Evolutionary conservation across 2,797 vertebrate species (phyloP).

Genomic region (Falco cherrug): DNA sequence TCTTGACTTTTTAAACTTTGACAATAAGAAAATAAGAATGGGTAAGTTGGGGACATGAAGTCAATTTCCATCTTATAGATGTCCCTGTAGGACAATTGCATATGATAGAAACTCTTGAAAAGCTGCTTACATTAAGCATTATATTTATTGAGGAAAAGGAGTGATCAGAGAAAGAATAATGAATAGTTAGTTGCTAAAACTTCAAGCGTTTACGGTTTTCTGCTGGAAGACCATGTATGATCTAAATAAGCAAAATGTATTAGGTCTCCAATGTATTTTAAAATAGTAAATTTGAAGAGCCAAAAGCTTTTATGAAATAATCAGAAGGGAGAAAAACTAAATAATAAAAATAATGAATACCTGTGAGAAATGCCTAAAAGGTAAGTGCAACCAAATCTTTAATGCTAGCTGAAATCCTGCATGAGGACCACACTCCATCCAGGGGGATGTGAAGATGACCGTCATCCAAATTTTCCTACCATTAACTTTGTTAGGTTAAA

Average conservation of each 20-base stretch:
- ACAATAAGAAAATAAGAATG: not conserved
- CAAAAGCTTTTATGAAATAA: not conserved
- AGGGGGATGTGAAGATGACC: not conserved
- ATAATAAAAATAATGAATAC: not conserved
- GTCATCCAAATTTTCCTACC: not conserved
- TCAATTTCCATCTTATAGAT: not conserved
- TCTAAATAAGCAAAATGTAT: not conserved
- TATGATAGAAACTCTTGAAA: not conserved
- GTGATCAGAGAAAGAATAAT: not conserved
- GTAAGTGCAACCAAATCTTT: not conserved
- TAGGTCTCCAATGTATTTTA: not conserved
- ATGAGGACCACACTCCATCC: not conserved
- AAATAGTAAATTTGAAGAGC: not conserved
- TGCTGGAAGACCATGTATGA: not conserved
- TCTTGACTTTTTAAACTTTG: not conserved
- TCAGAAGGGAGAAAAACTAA: not conserved
- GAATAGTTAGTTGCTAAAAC: not conserved
- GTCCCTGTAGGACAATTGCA: not conserved
- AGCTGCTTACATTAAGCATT: not conserved
- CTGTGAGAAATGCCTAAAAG: not conserved
- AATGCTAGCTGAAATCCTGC: not conserved
- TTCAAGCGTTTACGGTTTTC: not conserved
- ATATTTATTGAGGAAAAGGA: not conserved
- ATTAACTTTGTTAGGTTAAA: not conserved
- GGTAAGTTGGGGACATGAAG: not conserved